A percentile compares a stretch with the other conserved stretches of the same genome.
Evolutionary conservation across 2,113 vertebrate genomes (phyloP).

Genomic region (Fulica atra): DNA sequence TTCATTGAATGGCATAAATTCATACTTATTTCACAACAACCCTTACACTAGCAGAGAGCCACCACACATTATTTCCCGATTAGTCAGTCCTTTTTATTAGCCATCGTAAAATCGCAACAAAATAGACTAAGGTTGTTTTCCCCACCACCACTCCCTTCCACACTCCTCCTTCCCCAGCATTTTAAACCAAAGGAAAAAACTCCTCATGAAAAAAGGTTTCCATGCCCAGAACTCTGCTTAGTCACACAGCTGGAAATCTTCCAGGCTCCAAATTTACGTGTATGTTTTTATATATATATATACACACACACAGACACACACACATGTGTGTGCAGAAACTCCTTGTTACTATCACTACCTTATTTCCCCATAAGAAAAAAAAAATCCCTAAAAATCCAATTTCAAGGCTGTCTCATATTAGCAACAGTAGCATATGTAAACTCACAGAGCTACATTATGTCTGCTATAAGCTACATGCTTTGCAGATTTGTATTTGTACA

Average conservation of each 20-base stretch:
- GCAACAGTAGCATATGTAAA: background rate
- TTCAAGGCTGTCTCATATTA: background rate
- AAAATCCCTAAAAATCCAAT: background rate
- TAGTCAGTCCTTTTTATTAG: background rate
- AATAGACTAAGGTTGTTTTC: background rate
- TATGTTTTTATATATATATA: background rate
- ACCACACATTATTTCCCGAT: background rate
- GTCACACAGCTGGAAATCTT: background rate
- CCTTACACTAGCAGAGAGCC: background rate
- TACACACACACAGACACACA: no score
- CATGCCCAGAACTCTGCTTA: background rate
- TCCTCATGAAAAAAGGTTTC: background rate
- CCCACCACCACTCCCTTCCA: accelerated
- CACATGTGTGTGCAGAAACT: accelerated
- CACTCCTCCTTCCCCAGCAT: background rate
- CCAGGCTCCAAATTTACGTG: background rate
- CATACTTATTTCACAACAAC: background rate
- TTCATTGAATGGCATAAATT: background rate
- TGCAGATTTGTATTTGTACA: slow-evolving; percentile 29
- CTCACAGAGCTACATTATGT: background rate
- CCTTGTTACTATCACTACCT: background rate
- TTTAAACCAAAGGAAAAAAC: background rate
- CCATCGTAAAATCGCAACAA: background rate
- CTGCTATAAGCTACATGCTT: background rate
- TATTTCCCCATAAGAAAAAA: background rate